Evolutionary conservation across 2,888 invertebrate species (phyloP).

Genomic region (Cancer borealis): DNA sequence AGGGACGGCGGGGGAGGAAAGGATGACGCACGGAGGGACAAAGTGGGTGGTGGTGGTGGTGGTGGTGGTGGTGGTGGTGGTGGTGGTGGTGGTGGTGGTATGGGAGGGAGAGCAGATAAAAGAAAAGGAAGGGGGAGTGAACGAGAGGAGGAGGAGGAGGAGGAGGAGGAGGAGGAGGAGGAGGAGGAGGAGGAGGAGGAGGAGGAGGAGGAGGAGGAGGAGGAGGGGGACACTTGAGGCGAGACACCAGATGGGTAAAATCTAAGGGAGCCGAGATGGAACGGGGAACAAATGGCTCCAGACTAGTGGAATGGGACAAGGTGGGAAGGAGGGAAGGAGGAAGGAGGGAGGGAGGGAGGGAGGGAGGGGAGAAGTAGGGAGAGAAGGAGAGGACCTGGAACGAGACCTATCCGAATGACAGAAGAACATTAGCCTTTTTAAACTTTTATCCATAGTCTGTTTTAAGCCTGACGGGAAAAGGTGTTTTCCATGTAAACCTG

Average conservation of each 20-base stretch:
- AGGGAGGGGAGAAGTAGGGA: not conserved
- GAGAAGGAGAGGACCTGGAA: not conserved
- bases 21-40: not conserved
- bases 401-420: not conserved
- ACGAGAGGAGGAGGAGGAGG: not conserved
- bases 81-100: not conserved
- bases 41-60: not conserved
- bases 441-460: constrained; percentile 12
- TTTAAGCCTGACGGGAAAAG: not conserved
- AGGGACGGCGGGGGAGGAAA: not conserved
- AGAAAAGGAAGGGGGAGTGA: not conserved
- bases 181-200: not conserved
- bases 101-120: too few species aligned
- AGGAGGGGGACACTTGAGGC: not conserved
- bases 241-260: constrained; percentile 21
- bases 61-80: not conserved
- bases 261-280: not conserved
- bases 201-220: constrained; percentile 8
- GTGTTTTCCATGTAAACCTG: not conserved
- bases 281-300: not conserved
- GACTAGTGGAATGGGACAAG: not conserved
- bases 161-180: not conserved
- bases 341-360: too few species aligned
- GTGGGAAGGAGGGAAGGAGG: not conserved
- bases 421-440: constrained; percentile 22